Conservation (phyloP, 2,797 vertebrate genomes). For the Trachurus trachurus region DNA sequence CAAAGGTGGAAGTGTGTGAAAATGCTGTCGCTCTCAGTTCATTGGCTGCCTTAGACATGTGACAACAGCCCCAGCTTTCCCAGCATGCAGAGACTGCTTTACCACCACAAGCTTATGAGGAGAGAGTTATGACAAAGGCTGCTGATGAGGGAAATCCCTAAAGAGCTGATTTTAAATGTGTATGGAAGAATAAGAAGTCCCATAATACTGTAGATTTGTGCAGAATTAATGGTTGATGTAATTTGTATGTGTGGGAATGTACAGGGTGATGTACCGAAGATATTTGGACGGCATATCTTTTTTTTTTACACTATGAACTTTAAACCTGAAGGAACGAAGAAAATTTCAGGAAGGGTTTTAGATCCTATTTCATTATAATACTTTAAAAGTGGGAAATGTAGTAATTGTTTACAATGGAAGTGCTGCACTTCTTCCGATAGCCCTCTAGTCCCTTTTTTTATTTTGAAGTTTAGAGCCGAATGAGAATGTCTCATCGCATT, state of each 20-base stretch:
- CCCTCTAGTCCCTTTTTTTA: conserved; percentile 26
- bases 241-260: conserved; percentile 59
- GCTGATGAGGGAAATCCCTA: conserved; percentile 20
- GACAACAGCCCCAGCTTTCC: conserved; percentile 62
- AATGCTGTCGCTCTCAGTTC: conserved; percentile 51
- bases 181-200: conserved; percentile 40
- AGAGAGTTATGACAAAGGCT: conserved; percentile 26
- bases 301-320: conserved; percentile 23
- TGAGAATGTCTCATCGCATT: conserved; percentile 45
- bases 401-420: conserved; percentile 75
- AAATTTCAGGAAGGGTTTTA: conserved; percentile 20
- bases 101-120: conserved; percentile 47
- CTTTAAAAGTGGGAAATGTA: conserved; percentile 33
- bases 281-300: conserved; percentile 9
- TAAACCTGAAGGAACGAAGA: conserved; percentile 39
- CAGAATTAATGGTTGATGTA: conserved; percentile 38
- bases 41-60: conserved; percentile 74
- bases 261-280: conserved; percentile 39
- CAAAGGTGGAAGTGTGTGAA: conserved; percentile 32
- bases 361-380: conserved; percentile 39
- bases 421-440: conserved; percentile 36
- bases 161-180: conserved; percentile 41
- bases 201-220: conserved; percentile 40
- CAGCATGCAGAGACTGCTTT: conserved; percentile 79
- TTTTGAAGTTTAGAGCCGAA: conserved; percentile 43